These are phyloP conservation scores for Escarpia spicata DNA, from an alignment of 2,888 invertebrate genomes.

Conservation along the genomic window DNA sequence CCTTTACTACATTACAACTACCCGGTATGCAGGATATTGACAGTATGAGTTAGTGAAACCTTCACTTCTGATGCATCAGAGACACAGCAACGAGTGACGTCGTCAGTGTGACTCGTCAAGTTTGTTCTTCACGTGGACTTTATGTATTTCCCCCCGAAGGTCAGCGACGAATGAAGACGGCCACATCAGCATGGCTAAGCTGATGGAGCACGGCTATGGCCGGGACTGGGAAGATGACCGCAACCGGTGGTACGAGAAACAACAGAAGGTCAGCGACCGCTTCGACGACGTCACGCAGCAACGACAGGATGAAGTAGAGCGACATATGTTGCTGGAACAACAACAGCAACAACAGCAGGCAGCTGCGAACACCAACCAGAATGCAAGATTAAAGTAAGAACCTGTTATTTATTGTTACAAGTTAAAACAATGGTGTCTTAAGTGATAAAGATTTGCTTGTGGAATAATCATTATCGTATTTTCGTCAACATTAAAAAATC, in stretches of 20 bases:
- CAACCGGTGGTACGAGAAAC: constrained; percentile 25
- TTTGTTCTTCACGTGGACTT: background rate
- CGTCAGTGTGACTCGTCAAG: background rate
- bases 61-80: too few species aligned
- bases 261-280: constrained; percentile 13
- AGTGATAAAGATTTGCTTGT: background rate
- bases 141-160: background rate
- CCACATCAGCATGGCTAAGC: constrained; percentile 25
- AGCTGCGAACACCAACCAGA: constrained; percentile 2
- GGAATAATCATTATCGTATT: background rate
- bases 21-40: too few species aligned
- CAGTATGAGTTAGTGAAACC: too few species aligned
- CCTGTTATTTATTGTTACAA: background rate
- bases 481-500: background rate
- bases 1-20: too few species aligned
- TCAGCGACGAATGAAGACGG: background rate
- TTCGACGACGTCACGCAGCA: constrained; percentile 23
- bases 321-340: background rate
- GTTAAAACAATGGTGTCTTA: background rate
- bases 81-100: background rate
- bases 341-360: background rate
- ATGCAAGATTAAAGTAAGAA: background rate
- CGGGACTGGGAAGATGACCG: constrained; percentile 26
- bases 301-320: background rate
- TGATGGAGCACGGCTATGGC: constrained; percentile 29